Conservation (phyloP, 2,113 vertebrate genomes). For the Melierax canorus region DNA sequence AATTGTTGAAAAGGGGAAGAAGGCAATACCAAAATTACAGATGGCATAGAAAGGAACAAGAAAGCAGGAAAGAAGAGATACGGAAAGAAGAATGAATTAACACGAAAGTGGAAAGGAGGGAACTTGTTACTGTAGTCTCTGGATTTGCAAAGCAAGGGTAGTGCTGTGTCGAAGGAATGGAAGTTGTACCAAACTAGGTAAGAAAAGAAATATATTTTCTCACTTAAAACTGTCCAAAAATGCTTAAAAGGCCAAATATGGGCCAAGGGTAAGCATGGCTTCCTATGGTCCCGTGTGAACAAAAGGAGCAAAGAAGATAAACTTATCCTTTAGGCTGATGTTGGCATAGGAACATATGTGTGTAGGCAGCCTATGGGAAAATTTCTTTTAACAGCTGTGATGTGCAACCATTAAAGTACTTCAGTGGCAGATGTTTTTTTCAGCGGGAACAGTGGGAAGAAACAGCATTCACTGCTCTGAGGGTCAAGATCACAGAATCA, state of each 20-base stretch:
- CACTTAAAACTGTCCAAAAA: neutral
- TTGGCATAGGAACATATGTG: accelerated
- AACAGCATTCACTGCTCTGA: neutral
- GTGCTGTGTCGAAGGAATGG: neutral
- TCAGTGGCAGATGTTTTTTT: neutral
- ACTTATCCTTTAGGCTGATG: neutral
- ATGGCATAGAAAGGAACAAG: neutral
- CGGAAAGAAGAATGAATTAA: neutral
- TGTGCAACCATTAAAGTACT: neutral
- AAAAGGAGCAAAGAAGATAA: neutral
- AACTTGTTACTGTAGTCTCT: neutral
- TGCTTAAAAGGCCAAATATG: neutral
- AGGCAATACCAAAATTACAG: neutral
- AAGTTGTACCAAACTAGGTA: neutral
- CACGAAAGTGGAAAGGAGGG: neutral
- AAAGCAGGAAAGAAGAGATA: neutral
- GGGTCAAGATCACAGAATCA: neutral
- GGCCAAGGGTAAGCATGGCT: neutral
- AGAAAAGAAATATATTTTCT: neutral
- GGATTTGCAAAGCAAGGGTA: neutral
- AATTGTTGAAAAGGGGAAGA: neutral
- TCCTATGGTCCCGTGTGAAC: neutral
- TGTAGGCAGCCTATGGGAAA: neutral
- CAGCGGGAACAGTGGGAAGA: neutral
- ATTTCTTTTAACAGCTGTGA: neutral